Evolutionary conservation across 2,797 vertebrate genomes (phyloP), one percentile per base, ranked within the genome.

Genomic region (Gambelia wislizenii): DNA sequence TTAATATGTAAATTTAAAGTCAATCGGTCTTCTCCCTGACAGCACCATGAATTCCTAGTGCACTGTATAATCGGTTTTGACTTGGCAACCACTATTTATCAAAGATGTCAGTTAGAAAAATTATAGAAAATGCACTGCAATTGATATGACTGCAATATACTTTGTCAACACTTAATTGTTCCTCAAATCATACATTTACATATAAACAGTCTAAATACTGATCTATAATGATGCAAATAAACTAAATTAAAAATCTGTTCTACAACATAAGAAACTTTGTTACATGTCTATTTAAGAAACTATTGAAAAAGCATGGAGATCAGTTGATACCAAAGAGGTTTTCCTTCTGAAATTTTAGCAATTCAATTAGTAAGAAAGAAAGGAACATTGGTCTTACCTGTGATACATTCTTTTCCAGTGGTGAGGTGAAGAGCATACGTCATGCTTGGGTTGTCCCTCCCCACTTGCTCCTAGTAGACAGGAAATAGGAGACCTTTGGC

Each of bases 1-100:
- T 99, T 99, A 99, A 99, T 99, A 99, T 99, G 99, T 98, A 99
- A 99, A 99, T 99, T 98, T 98, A 97, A 98, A 99, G 98, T 99
- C 98, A 99, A 98, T 99, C 97, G 98, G 97, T 99, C 98, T 98
- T 98, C 98, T 97, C 96, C 94, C 98, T 98, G 97, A 98, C 98
- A 98, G 98, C 97, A 93, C 97, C 96, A 98, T 97, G 98, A 98
- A 98, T 98, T 99, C 98, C 97, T 98, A 98, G 97, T 95, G 97
- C 97, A 96, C 98, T 98, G 98, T 98, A 98, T 98, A 99, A 99
- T 99, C 97, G 97, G 97, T 98, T 99, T 97, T 98, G 98, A 99
- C 98, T 98, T 98, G 98, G 97, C 98, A 98, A 98, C 97, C 96
- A 97, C 98, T 97, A 98, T 98, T 98, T 97, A 98, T 98, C 97